A percentile compares a stretch with the other conserved stretches of the same genome.
phyloP scores from a whole-genome alignment of 2,113 vertebrate species.

The Herpetotheres cachinnans region DNA sequence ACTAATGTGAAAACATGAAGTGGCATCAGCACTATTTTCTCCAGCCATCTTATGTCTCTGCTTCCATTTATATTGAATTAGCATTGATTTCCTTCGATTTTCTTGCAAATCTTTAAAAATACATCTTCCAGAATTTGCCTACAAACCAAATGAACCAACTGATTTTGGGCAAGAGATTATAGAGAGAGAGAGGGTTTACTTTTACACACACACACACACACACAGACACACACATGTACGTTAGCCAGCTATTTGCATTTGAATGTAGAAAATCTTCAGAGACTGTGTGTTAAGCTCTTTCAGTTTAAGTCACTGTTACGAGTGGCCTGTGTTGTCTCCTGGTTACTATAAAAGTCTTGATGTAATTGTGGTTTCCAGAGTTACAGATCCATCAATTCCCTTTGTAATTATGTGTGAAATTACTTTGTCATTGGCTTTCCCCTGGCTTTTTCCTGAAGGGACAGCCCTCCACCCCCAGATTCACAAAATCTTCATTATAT shows the following conservation, averaged over 20 bases:
- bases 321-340: conserved; percentile 32
- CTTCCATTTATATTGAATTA: neutral
- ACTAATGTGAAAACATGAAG: neutral
- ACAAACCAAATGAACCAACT: neutral
- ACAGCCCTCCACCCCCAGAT: neutral
- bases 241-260: neutral
- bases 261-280: neutral
- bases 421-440: conserved; percentile 16
- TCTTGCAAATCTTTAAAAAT: neutral
- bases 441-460: neutral
- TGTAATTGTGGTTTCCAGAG: conserved; percentile 46
- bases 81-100: neutral
- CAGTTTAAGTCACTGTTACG: neutral
- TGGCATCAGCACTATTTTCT: neutral
- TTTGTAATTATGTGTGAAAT: conserved; percentile 56
- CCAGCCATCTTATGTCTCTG: neutral
- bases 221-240: no score
- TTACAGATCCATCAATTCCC: conserved; percentile 30
- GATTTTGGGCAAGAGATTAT: neutral
- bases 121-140: neutral
- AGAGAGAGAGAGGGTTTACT: no score
- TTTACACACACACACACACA: no score
- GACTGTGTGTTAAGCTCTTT: neutral
- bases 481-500: neutral
- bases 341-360: conserved; percentile 36